Conservation (phyloP, 1,140 invertebrate species). For the Harlomillsia oculata region DNA sequence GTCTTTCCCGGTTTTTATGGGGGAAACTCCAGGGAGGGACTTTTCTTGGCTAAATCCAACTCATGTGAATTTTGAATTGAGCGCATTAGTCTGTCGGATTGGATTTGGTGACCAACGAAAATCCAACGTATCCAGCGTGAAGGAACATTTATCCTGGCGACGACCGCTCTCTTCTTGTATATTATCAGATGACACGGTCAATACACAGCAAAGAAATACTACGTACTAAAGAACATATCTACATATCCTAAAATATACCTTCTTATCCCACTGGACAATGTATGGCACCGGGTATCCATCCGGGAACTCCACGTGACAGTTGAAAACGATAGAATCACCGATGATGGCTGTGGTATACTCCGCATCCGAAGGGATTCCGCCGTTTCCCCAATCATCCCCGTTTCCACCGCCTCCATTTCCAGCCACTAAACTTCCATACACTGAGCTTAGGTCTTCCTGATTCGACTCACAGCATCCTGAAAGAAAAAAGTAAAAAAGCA, state of each 20-base stretch:
- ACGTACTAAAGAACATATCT: too few relatives aligned
- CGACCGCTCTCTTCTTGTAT: too few relatives aligned
- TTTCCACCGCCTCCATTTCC: slow-evolving; percentile 33
- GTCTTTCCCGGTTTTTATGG: too few relatives aligned
- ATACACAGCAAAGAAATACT: too few relatives aligned
- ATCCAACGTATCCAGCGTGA: too few relatives aligned
- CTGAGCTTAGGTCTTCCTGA: slow-evolving; percentile 32
- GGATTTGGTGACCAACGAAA: too few relatives aligned
- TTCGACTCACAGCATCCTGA: slow-evolving; percentile 34
- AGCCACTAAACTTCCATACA: slow-evolving; percentile 32
- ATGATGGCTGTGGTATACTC: slow-evolving; percentile 90
- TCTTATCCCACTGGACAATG: slow-evolving; percentile 96
- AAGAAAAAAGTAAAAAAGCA: slow-evolving; percentile 13
- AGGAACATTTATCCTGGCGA: too few relatives aligned
- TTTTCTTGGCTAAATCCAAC: too few relatives aligned
- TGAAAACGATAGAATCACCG: slow-evolving; percentile 89
- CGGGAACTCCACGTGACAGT: slow-evolving; percentile 91
- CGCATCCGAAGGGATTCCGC: slow-evolving; percentile 52
- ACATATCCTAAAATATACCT: slow-evolving; percentile 56
- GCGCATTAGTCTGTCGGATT: too few relatives aligned
- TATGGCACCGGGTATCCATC: slow-evolving; percentile 87
- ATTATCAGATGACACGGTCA: too few relatives aligned
- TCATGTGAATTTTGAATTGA: too few relatives aligned
- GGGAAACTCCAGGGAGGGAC: too few relatives aligned
- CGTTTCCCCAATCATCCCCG: slow-evolving; percentile 30